Conservation (phyloP, 2,797 vertebrate genomes). For the Betta splendens region DNA sequence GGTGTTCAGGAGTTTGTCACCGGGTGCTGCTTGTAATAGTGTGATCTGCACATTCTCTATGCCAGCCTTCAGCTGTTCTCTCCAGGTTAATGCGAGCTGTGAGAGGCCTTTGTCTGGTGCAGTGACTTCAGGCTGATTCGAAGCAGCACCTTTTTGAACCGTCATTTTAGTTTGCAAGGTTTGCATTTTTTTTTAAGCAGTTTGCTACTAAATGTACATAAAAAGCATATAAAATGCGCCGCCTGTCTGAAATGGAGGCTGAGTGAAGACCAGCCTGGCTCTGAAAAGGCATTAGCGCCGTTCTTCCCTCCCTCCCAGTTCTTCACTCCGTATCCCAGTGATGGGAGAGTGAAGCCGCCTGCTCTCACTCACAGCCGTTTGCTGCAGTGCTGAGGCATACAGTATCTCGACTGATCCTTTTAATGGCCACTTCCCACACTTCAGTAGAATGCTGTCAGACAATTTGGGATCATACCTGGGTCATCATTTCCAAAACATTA, state of each 20-base stretch:
- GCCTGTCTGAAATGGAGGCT: constrained; percentile 44
- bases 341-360: constrained; percentile 46
- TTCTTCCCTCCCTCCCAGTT: constrained; percentile 19
- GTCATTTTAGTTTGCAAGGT: too few relatives aligned
- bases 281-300: constrained; percentile 26
- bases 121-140: constrained; percentile 3
- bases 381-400: constrained; percentile 32
- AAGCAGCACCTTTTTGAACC: background rate
- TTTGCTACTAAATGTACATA: background rate
- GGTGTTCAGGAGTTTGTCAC: constrained; percentile 13
- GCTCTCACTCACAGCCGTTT: constrained; percentile 43
- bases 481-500: constrained; percentile 17
- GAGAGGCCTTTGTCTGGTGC: constrained; percentile 3
- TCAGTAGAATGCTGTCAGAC: too few relatives aligned
- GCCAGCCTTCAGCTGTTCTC: background rate
- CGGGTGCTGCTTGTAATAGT: constrained; percentile 7
- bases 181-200: background rate
- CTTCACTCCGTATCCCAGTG: constrained; percentile 31
- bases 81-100: background rate
- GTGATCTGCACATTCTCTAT: background rate
- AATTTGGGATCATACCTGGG: background rate
- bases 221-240: background rate
- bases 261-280: constrained; percentile 22
- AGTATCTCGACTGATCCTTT: too few relatives aligned
- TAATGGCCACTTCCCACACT: too few relatives aligned